Base-by-base conservation (phyloP, 1,140 invertebrate genomes). In the Maniola jurtina region DNA sequence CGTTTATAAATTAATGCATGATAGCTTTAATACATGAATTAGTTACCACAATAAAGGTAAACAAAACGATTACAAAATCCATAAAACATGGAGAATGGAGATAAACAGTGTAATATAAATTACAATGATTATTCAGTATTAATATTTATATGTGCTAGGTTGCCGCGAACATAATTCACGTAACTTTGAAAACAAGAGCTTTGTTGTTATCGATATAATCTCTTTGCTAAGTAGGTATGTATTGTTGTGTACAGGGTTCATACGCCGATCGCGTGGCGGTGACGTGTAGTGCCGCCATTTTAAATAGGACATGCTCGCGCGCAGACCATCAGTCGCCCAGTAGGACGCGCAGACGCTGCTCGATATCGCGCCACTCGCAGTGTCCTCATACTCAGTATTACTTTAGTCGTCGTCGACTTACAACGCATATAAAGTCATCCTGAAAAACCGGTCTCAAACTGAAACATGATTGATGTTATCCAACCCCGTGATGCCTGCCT, bases 401-500 rank as follows among this genome's bases (percentile, higher is more conserved):
- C 50, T 70, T 69, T 57, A 73, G 56, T 69, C 76, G 66, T 55
- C 75, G 77, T 64, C 69, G 71, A 73, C 61, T 61, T 68, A 76
- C 34, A 66, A 73, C 79, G 71, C 63, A 63, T 50, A 56, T 69
- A 72, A 55, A 72, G 72, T 80, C 66, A 76, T 72, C 64, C 66
- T 81, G 66, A 78, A 79, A 72, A 71, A 61, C 60, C 35, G 45
- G 16, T 56, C 48, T 54, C 52, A 10, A 64, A 61, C 71, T 75
- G 64, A 79, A 84, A 81, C 67, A 91, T 91, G 90, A 86, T 91
- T 68, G 86, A 91, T 73, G 80, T 89, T 64, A 83, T 84, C 64
- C 80, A 88, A 76, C 83, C 85, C 61, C 81, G 82, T 73, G 91
- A 93, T 86, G 92, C 89, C 70, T 93, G 92, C 83, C 89, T 93